Base-by-base conservation (phyloP, 2,113 vertebrate species). In the Lophura nycthemera region DNA sequence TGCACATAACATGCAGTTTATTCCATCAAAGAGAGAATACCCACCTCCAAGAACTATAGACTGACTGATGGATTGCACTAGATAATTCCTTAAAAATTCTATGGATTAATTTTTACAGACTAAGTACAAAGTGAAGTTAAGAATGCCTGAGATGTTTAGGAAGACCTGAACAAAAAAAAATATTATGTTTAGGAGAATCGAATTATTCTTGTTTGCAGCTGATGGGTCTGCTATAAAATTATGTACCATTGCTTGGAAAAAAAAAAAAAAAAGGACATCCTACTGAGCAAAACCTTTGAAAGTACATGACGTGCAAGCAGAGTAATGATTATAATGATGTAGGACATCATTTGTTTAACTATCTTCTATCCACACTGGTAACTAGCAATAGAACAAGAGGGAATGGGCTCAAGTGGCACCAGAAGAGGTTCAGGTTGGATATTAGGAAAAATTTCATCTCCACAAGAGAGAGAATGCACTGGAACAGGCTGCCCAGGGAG, bases 141-240 rank as follows among this genome's bases (percentile, higher is more conserved):
- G 8, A 50, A 76, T 65, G 82, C 59, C 85, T 42, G 36, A 70
- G 67, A n/a, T 43, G 18, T 57, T 65, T 75, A 27, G 21, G 30
- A 24, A 79, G 20, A 74, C 45, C n/a, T 63, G n/a, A 92, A 50
- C 19, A 73, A 86, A 86, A 4, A 17, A 73, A 83, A 83, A 3
- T 0, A 73, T 0, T 0, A 13, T 70, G 5, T 1, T 40, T 45
- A 74, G 29, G 32, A 89, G 25, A 89, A 87, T 15, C 6, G 30
- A 69, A 15, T 27, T 0, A 16, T 34, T 45, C 7, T 69, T 70
- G 29, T 70, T 70, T 52, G 40, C 11, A 61, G 27, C 29, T 88
- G 38, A 30, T 42, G n/a, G 11, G 27, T 90, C 29, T 86, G 70
- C 67, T 79, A 16, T 29, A 22, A 70, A 81, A 86, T 94, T 60